A percentile compares a stretch with the other conserved stretches of the same genome.
Evolutionary conservation across 2,888 invertebrate species (phyloP).

Genomic region (Xestoiulus laeticollis): DNA sequence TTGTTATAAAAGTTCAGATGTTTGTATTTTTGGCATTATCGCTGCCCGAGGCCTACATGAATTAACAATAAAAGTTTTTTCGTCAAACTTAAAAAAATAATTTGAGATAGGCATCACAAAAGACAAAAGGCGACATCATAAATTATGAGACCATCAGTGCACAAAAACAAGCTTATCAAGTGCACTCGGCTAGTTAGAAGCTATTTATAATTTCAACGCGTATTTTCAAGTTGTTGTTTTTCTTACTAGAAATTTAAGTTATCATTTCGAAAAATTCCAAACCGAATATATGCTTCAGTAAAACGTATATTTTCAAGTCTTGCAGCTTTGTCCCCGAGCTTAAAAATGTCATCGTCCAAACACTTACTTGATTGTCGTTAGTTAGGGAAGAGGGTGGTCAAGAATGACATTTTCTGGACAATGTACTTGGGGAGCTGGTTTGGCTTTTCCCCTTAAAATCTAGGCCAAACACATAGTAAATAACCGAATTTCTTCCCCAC

Average conservation of each 20-base stretch:
- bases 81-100: neutral
- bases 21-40: neutral
- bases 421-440: constrained; percentile 41
- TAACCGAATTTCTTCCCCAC: neutral
- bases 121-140: constrained; percentile 41
- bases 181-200: neutral
- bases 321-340: neutral
- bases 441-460: neutral
- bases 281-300: neutral
- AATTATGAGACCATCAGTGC: neutral
- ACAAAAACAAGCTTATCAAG: constrained; percentile 1
- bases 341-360: neutral
- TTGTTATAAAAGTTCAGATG: neutral
- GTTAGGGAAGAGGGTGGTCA: constrained; percentile 13
- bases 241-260: neutral
- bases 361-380: constrained; percentile 39
- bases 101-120: constrained; percentile 10
- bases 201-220: constrained; percentile 13
- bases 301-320: neutral
- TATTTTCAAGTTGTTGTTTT: neutral
- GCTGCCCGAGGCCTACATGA: constrained; percentile 1
- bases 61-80: constrained; percentile 25
- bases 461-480: constrained; percentile 18
- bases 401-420: constrained; percentile 41
- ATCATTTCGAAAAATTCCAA: neutral